These are phyloP conservation scores for Hydroisotoma schaefferi DNA, from an alignment of 2,888 invertebrate genomes.

Conservation along the genomic window DNA sequence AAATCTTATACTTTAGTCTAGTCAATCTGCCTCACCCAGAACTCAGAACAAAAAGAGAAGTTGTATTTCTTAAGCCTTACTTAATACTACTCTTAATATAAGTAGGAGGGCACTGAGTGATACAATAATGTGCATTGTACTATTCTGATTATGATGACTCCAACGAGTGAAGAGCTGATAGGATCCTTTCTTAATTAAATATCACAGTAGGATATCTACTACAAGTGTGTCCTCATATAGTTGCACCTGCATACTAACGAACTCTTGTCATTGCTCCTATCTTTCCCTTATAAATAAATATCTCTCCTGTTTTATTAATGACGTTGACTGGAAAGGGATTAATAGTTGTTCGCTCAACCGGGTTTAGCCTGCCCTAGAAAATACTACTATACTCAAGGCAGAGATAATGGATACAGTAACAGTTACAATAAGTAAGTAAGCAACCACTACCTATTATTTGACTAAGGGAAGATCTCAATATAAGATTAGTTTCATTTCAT, in stretches of 20 bases:
- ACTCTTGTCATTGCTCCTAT: conserved; percentile 42
- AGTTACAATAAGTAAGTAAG: background rate
- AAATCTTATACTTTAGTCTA: too few relatives aligned
- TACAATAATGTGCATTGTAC: too few relatives aligned
- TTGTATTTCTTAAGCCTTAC: too few relatives aligned
- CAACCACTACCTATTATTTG: conserved; percentile 1
- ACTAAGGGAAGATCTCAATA: conserved; percentile 6
- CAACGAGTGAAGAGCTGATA: conserved; percentile 8
- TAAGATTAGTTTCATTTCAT: conserved; percentile 1
- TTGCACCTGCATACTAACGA: conserved; percentile 45
- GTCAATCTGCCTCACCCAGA: too few relatives aligned
- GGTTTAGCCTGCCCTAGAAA: background rate
- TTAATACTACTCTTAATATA: too few relatives aligned
- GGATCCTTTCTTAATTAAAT: conserved; percentile 49
- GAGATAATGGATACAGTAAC: background rate
- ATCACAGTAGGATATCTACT: conserved; percentile 47
- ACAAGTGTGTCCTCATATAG: conserved; percentile 47
- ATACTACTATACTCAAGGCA: background rate
- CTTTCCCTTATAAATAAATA: conserved; percentile 39
- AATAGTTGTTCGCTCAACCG: conserved; percentile 22
- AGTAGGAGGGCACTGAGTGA: too few relatives aligned
- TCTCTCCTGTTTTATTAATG: conserved; percentile 47
- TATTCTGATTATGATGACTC: too few relatives aligned
- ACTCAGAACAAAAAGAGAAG: too few relatives aligned
- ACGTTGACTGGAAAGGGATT: conserved; percentile 44